Percentiles rank a stretch among this genome's conserved stretches.
phyloP scores from a whole-genome alignment of 2,888 invertebrate species.

The Automeris io region DNA sequence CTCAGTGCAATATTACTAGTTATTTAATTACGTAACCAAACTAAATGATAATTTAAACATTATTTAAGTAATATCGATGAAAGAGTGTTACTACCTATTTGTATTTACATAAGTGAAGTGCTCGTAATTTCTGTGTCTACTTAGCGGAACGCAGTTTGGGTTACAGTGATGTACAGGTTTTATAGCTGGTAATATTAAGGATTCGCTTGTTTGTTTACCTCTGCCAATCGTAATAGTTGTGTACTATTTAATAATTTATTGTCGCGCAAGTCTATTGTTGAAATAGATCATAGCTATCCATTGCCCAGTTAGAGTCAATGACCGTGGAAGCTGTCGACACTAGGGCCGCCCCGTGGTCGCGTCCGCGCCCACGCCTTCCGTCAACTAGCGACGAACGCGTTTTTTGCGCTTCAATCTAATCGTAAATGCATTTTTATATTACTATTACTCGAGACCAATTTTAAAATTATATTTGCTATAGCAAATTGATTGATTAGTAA shows the following conservation, averaged over 20 bases:
- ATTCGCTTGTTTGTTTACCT: constrained; percentile 76
- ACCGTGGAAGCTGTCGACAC: constrained; percentile 24
- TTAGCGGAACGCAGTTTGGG: constrained; percentile 67
- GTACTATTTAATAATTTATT: constrained; percentile 75
- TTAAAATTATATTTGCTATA: constrained; percentile 70
- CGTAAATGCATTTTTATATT: constrained; percentile 65
- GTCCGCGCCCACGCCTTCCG: constrained; percentile 4
- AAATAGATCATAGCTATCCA: constrained; percentile 74
- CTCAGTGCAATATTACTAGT: constrained; percentile 79
- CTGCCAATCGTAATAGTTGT: constrained; percentile 76
- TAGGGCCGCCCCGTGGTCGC: constrained; percentile 9
- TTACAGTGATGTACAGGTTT: constrained; percentile 75
- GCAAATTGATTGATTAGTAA: constrained; percentile 69
- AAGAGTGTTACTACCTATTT: constrained; percentile 73
- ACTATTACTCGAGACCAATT: constrained; percentile 74
- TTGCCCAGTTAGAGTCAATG: constrained; percentile 24
- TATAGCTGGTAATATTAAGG: constrained; percentile 75
- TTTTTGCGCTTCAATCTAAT: constrained; percentile 54
- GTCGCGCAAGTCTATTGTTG: constrained; percentile 73
- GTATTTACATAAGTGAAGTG: constrained; percentile 70
- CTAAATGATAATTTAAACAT: constrained; percentile 75
- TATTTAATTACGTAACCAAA: constrained; percentile 79
- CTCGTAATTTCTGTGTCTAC: constrained; percentile 61
- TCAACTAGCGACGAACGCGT: constrained; percentile 6
- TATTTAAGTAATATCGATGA: constrained; percentile 68